A percentile compares a stretch with the other conserved stretches of the same genome.
phyloP scores from a whole-genome alignment of 1,140 invertebrate species.

The Atta colombica region DNA sequence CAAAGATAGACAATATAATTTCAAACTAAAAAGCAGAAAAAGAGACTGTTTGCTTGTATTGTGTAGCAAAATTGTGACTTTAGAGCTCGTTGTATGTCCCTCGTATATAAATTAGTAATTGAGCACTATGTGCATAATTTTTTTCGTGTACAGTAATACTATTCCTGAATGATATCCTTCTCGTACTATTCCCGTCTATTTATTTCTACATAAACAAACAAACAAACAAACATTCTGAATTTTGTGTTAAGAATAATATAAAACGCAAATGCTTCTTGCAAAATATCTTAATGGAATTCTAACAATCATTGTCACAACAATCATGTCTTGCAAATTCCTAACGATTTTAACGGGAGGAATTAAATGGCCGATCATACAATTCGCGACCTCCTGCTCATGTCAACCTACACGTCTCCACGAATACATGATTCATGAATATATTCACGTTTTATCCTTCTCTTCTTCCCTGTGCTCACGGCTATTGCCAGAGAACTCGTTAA shows the following conservation, averaged over 20 bases:
- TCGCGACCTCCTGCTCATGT: background rate
- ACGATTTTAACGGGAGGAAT: constrained; percentile 37
- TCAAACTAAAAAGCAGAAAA: constrained; percentile 10
- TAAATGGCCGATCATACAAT: background rate
- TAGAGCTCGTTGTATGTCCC: background rate
- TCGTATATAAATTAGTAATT: constrained; percentile 6
- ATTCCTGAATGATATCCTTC: constrained; percentile 42
- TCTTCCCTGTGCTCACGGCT: background rate
- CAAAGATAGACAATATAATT: constrained; percentile 26
- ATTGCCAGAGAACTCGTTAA: background rate
- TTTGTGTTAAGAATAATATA: background rate
- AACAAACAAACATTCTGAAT: constrained; percentile 1
- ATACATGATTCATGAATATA: background rate
- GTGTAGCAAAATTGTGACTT: background rate
- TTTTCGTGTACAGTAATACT: background rate
- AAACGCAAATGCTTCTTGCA: background rate
- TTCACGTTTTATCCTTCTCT: constrained; percentile 14
- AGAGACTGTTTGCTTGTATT: constrained; percentile 6
- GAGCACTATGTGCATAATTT: background rate
- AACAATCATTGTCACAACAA: background rate
- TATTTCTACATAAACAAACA: constrained; percentile 7
- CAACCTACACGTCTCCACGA: background rate
- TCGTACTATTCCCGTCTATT: background rate
- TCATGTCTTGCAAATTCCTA: constrained; percentile 2
- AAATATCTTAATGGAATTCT: constrained; percentile 9